A percentile compares a stretch with the other conserved stretches of the same genome.
These are phyloP conservation scores for Diplodus puntazzo DNA, from an alignment of 2,797 vertebrate species.

Conservation along the genomic window DNA sequence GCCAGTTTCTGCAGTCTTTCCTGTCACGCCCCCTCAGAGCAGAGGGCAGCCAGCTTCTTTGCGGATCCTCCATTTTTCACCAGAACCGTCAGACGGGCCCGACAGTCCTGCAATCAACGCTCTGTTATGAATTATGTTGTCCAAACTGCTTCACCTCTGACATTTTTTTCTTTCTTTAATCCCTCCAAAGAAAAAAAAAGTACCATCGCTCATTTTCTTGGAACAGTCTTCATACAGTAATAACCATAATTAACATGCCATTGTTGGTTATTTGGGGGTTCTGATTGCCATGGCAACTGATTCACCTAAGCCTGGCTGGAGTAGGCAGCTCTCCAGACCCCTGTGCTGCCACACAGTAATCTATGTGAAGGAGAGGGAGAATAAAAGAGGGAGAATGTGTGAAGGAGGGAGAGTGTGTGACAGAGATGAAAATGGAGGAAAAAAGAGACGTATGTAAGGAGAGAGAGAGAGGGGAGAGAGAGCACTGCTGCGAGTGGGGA, in stretches of 20 bases:
- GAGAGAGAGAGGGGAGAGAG: background rate
- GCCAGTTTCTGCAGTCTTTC: too few species aligned
- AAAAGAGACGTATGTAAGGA: background rate
- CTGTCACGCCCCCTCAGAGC: conserved; percentile 12
- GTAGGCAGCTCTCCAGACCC: conserved; percentile 72
- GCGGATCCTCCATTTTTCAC: conserved; percentile 32
- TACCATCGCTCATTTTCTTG: conserved; percentile 72
- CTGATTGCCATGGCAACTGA: conserved; percentile 83
- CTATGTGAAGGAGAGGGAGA: conserved; percentile 59
- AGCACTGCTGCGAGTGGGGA: background rate
- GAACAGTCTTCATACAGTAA: conserved; percentile 79
- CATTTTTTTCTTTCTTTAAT: conserved; percentile 71
- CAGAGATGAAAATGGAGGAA: conserved; percentile 3
- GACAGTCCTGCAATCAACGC: conserved; percentile 34
- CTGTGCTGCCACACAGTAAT: conserved; percentile 51
- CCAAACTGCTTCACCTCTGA: conserved; percentile 72
- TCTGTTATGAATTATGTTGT: conserved; percentile 75
- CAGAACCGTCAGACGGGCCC: conserved; percentile 4
- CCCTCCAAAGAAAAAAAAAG: conserved; percentile 61
- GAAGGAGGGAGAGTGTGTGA: conserved; percentile 33
- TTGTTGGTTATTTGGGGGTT: conserved; percentile 81
- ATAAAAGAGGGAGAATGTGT: conserved; percentile 55
- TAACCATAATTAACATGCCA: conserved; percentile 85
- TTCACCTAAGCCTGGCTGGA: conserved; percentile 75
- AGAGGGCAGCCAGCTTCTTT: conserved; percentile 30